Conservation (phyloP, 1,140 invertebrate genomes). For the Daktulosphaira vitifoliae region DNA sequence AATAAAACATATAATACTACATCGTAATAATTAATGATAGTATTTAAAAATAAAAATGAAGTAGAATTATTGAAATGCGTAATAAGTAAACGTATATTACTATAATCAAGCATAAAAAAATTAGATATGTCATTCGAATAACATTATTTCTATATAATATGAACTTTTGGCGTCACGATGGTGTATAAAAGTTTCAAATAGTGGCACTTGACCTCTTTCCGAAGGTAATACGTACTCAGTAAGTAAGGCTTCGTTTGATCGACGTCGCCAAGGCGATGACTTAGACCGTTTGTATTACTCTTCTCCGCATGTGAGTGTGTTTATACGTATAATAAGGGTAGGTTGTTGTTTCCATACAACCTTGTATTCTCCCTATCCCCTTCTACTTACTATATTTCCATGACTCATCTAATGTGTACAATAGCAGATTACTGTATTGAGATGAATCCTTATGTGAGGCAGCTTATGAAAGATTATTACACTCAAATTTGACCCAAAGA, state of each 20-base stretch:
- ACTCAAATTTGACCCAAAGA: neutral
- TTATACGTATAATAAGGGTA: too few relatives aligned
- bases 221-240: conserved; percentile 4
- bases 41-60: too few relatives aligned
- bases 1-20: too few relatives aligned
- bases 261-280: conserved; percentile 26
- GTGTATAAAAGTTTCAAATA: too few relatives aligned
- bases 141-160: neutral
- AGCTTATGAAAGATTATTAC: neutral
- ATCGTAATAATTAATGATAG: too few relatives aligned
- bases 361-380: neutral
- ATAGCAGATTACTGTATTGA: neutral
- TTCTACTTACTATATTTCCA: too few relatives aligned
- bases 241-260: conserved; percentile 32
- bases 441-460: neutral
- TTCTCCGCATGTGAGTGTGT: neutral
- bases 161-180: neutral
- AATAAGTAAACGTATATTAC: too few relatives aligned
- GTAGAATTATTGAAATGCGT: too few relatives aligned
- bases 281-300: neutral
- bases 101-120: too few relatives aligned
- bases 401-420: neutral
- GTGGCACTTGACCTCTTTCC: conserved; percentile 17
- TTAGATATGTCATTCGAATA: too few relatives aligned
- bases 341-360: neutral